A percentile compares a stretch with the other conserved stretches of the same genome.
Conservation (phyloP, 2,797 vertebrate species). For the Poecilia gillii region DNA sequence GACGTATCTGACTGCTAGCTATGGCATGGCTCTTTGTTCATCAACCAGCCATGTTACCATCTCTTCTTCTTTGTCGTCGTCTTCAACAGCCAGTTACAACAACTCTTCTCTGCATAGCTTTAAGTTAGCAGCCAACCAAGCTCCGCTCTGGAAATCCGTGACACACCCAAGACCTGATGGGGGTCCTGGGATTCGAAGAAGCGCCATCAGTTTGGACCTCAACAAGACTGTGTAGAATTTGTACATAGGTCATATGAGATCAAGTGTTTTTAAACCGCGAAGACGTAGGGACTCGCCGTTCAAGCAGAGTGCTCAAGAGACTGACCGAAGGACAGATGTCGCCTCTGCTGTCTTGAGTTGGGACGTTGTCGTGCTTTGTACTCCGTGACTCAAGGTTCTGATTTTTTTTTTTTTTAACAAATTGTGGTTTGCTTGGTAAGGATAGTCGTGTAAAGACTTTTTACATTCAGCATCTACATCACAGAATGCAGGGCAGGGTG, state of each 20-base stretch:
- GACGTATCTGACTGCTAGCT: conserved; percentile 57
- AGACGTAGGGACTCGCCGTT: conserved; percentile 30
- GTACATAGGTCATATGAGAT: conserved; percentile 40
- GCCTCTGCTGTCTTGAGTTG: conserved; percentile 69
- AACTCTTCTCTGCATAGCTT: conserved; percentile 76
- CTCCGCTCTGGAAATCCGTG: conserved; percentile 54
- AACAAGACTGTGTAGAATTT: conserved; percentile 55
- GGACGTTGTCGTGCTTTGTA: conserved; percentile 57
- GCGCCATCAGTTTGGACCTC: conserved; percentile 36
- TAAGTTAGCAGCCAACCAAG: conserved; percentile 68
- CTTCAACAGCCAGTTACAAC: conserved; percentile 67
- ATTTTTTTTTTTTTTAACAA: conserved; percentile 26
- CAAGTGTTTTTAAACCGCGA: conserved; percentile 44
- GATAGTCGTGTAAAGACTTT: conserved; percentile 29
- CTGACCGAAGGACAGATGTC: conserved; percentile 57
- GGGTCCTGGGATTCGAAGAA: conserved; percentile 30
- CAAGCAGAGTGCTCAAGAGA: conserved; percentile 48
- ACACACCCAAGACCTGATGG: conserved; percentile 65
- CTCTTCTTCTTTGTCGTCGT: conserved; percentile 14
- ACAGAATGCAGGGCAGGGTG: conserved; percentile 43
- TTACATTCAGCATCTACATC: conserved; percentile 51
- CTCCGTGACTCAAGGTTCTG: conserved; percentile 43
- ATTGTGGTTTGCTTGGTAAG: conserved; percentile 30
- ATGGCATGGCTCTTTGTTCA: conserved; percentile 66
- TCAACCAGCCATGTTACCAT: conserved; percentile 58